Percentiles rank a stretch among this genome's conserved stretches.
Evolutionary conservation across 2,113 vertebrate genomes (phyloP).

Genomic region (Phyllostomus discolor): DNA sequence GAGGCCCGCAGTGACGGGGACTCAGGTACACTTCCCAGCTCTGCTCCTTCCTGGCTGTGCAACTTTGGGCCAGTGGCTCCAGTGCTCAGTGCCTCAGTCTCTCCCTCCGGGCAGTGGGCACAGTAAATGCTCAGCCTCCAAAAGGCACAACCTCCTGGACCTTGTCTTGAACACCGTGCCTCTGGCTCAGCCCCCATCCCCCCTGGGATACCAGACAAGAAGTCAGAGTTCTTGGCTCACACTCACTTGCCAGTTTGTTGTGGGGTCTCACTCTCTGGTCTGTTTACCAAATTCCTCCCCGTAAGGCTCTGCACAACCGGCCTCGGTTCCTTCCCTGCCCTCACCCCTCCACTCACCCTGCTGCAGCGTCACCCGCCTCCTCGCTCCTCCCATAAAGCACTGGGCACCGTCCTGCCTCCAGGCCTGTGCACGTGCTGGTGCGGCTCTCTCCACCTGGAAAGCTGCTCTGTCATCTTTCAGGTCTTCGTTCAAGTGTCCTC

Average conservation of each 20-base stretch:
- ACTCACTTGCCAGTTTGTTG: not conserved
- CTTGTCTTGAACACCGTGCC: not conserved
- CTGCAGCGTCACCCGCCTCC: not conserved
- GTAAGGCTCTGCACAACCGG: not conserved
- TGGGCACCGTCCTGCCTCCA: rapidly evolving
- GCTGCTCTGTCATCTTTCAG: not conserved
- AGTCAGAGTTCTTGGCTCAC: not conserved
- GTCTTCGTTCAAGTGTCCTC: not conserved
- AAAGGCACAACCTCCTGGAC: rapidly evolving
- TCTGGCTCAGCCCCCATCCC: not conserved
- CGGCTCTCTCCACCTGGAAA: not conserved
- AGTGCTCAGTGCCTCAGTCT: not conserved
- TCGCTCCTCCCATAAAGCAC: rapidly evolving
- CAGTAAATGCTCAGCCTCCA: not conserved
- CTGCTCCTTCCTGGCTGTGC: not conserved
- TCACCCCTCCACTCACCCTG: not conserved
- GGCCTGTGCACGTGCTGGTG: not conserved
- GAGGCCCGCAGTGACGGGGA: not conserved
- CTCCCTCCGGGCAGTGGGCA: not conserved
- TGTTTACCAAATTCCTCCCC: not conserved
- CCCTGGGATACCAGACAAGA: not conserved
- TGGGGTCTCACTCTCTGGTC: not conserved
- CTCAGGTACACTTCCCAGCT: not conserved
- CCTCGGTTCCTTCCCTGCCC: not conserved
- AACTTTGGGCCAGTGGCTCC: not conserved